Percentiles rank a stretch among this genome's conserved stretches.
phyloP scores from a whole-genome alignment of 2,797 vertebrate species.

The Cyprinodon diabolis region DNA sequence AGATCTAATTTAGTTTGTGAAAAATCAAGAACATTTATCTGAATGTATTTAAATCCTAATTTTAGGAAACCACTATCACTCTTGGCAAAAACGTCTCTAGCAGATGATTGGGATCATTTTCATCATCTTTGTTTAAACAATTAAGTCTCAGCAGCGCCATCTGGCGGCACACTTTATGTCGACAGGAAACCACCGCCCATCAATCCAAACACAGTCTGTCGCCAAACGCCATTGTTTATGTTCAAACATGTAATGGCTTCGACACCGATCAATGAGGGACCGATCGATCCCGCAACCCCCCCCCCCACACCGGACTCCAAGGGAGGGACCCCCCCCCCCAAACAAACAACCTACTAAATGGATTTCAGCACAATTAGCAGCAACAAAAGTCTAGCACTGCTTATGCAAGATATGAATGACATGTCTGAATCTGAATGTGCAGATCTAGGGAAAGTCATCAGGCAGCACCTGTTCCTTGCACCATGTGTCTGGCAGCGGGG shows the following conservation, averaged over 20 bases:
- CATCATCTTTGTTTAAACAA: background rate
- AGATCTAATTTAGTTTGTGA: no score
- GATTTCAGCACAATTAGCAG: no score
- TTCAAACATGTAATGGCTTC: slow-evolving; percentile 2
- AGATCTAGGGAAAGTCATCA: slow-evolving; percentile 16
- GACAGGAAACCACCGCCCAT: slow-evolving; percentile 76
- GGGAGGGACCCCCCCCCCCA: background rate
- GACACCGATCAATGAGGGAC: slow-evolving; percentile 1
- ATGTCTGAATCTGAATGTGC: background rate
- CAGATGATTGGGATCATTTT: slow-evolving; percentile 5
- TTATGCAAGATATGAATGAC: background rate
- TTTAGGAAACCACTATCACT: no score
- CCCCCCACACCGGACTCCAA: background rate
- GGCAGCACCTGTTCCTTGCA: slow-evolving; percentile 64
- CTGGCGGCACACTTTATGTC: slow-evolving; percentile 22
- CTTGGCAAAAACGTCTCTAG: slow-evolving; percentile 21
- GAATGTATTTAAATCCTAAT: no score
- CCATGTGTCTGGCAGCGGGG: slow-evolving; percentile 46
- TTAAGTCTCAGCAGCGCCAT: slow-evolving; percentile 5
- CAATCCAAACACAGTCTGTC: slow-evolving; percentile 34
- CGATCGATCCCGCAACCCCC: background rate
- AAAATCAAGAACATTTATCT: no score
- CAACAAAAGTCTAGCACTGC: no score
- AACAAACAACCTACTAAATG: no score
- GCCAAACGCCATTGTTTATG: slow-evolving; percentile 43